Conservation (phyloP, 2,113 vertebrate genomes). For the Nothoprocta perdicaria region DNA sequence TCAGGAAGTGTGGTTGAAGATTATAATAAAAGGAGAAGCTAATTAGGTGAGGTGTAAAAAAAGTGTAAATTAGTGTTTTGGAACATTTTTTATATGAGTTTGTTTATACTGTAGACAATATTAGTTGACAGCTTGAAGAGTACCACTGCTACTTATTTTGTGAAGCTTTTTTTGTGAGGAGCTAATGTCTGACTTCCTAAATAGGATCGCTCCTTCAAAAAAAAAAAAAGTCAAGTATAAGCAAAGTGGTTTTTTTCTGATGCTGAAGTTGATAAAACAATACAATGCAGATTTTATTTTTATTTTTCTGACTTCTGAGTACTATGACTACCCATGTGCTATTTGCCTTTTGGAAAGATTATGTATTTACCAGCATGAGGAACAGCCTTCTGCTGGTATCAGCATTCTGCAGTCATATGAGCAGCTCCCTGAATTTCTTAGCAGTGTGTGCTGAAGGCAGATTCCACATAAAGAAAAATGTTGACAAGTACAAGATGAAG, state of each 20-base stretch:
- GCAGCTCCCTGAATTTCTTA: background rate
- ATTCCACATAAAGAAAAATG: slow-evolving; percentile 37
- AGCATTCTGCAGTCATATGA: background rate
- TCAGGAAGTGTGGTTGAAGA: background rate
- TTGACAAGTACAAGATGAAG: slow-evolving; percentile 9
- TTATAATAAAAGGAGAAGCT: background rate
- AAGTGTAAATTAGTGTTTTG: background rate
- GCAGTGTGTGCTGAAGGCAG: background rate
- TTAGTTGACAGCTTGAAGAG: background rate
- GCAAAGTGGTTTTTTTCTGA: background rate
- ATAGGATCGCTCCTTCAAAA: background rate
- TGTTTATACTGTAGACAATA: background rate
- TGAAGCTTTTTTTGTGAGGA: background rate
- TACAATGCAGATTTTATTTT: background rate
- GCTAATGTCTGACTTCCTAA: background rate
- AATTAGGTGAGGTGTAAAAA: too few species aligned
- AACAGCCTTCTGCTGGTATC: background rate
- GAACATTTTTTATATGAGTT: background rate
- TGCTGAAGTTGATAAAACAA: background rate
- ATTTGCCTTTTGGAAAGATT: background rate
- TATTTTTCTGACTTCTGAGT: background rate
- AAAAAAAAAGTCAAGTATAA: background rate
- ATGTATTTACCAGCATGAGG: background rate
- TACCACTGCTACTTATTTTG: background rate
- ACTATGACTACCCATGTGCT: background rate